phyloP scores from a whole-genome alignment of 2,797 vertebrate genomes.

The Triplophysa yarkandensis region DNA sequence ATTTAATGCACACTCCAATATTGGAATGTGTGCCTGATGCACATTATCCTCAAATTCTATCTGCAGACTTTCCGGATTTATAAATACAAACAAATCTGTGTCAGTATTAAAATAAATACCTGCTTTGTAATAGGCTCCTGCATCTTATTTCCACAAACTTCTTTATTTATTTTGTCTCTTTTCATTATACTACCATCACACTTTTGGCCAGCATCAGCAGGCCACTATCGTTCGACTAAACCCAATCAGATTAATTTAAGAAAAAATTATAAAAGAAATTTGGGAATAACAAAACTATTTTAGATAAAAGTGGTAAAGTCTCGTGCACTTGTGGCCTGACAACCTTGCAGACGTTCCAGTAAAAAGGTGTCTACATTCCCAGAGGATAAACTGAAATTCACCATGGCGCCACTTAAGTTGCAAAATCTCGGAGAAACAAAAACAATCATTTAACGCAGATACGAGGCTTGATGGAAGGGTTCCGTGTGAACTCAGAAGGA shows the following conservation, averaged over 20 bases:
- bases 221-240: conserved; percentile 64
- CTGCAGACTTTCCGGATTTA: conserved; percentile 56
- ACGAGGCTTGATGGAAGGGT: conserved; percentile 1
- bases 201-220: conserved; percentile 56
- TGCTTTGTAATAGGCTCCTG: conserved; percentile 65
- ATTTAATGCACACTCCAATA: conserved; percentile 62
- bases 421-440: not conserved
- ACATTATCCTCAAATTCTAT: conserved; percentile 55
- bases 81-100: conserved; percentile 62
- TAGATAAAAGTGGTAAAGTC: conserved; percentile 58
- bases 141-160: conserved; percentile 44
- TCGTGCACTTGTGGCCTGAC: conserved; percentile 32
- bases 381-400: conserved; percentile 38
- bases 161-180: conserved; percentile 56
- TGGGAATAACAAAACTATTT: conserved; percentile 53
- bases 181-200: conserved; percentile 55
- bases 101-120: conserved; percentile 73
- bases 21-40: conserved; percentile 63
- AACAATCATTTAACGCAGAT: conserved; percentile 7
- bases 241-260: conserved; percentile 50
- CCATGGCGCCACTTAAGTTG: conserved; percentile 20
- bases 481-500: conserved; percentile 43
- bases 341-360: conserved; percentile 38
- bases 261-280: conserved; percentile 44
- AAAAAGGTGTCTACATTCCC: conserved; percentile 46